Evolutionary conservation across 1,140 invertebrate genomes (phyloP), one percentile per base, ranked within the genome.

Genomic region (Magallana ariakensis): DNA sequence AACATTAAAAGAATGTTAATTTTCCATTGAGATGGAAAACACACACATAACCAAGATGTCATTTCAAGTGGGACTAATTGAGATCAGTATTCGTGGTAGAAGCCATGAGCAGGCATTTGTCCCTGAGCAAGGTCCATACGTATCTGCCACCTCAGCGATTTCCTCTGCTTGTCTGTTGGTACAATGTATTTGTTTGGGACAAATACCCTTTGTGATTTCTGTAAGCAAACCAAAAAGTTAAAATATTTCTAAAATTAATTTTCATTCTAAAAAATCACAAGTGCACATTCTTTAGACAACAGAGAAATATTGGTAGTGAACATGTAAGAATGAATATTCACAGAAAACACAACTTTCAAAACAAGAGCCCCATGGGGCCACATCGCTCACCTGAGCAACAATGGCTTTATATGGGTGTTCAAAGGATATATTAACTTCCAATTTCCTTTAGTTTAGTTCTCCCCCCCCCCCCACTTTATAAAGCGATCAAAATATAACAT

Each of bases 91-190:
- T 93, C 92, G 89, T 90, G 91, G 83, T 84, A 93, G 60, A 91
- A 92, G 16, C 92, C 92, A 89, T 90, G 89, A 80, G 90, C 85
- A 58, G 93, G 93, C 88, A 92, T 91, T 13, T 91, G 88, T 75
- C 93, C 93, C 53, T 92, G 89, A 16, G 93, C 93, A 60, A 94
- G 90, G 86, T 93, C 92, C 84, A 88, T 91, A 80, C 94, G 87
- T 19, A 95, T 91, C 85, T 93, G 90, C 94, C 94, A 95, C 15
- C 94, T 90, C 11, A 95, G 88, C 22, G 90, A 87, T 86, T 92
- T 89, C 54, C 94, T 84, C 62, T 93, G 92, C 84, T 95, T 95
- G 22, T 94, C 92, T 57, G 93, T 92, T 13, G 94, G 94, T 46
- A 94, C 90, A 10, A 92, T 90, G 87, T 94, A 94, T 9, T 88